Evolutionary conservation across 1,140 invertebrate species (phyloP).

Genomic region (Bombus waltoni): DNA sequence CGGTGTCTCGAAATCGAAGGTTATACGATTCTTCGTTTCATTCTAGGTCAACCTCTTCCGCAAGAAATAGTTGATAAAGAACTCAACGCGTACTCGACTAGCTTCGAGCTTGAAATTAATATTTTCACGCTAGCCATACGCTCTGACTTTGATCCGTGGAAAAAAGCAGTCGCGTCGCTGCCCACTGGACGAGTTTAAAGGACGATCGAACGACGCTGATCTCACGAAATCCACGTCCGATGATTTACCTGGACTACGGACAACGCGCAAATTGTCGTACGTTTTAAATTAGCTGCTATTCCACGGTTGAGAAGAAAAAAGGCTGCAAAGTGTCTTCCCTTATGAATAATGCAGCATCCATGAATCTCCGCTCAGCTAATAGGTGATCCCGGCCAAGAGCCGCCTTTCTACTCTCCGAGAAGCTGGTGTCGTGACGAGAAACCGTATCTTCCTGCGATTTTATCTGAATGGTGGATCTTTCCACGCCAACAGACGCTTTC

Average conservation of each 20-base stretch:
- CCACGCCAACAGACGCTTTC: constrained; percentile 64
- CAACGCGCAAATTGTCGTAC: background rate
- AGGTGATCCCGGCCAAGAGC: constrained; percentile 52
- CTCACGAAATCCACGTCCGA: background rate
- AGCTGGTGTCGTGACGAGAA: constrained; percentile 61
- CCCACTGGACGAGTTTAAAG: background rate
- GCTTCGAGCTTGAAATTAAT: too few relatives aligned
- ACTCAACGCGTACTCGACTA: too few relatives aligned
- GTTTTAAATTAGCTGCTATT: background rate
- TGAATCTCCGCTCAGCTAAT: constrained; percentile 53
- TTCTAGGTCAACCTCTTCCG: background rate
- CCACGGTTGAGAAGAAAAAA: background rate
- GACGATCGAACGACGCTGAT: too few relatives aligned
- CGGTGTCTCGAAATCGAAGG: constrained; percentile 2
- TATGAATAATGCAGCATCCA: constrained; percentile 55
- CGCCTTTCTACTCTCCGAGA: constrained; percentile 52
- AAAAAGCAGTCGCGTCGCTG: background rate
- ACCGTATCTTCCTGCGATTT: constrained; percentile 65
- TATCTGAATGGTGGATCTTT: constrained; percentile 63
- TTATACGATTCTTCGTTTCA: background rate
- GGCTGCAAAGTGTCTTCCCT: constrained; percentile 8
- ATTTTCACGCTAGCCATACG: too few relatives aligned
- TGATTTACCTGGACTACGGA: background rate
- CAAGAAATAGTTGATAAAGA: too few relatives aligned
- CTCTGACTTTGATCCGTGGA: too few relatives aligned